Conservation (phyloP, 2,113 vertebrate genomes). For the Pachycephala philippinensis region DNA sequence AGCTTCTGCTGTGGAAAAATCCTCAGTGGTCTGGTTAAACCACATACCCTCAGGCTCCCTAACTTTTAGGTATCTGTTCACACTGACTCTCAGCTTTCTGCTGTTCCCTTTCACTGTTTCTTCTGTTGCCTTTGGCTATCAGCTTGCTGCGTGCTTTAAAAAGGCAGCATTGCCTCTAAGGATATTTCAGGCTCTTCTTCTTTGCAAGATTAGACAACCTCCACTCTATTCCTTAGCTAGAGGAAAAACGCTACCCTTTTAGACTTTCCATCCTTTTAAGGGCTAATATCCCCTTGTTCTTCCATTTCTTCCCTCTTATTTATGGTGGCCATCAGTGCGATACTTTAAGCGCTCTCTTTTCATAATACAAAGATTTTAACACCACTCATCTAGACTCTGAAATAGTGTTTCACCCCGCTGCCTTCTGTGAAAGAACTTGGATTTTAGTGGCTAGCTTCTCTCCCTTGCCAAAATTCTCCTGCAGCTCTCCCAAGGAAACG, state of each 20-base stretch:
- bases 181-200: conserved; percentile 18
- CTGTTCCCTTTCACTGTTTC: neutral
- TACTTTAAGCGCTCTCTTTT: neutral
- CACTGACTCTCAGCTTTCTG: neutral
- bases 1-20: neutral
- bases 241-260: neutral
- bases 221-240: neutral
- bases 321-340: neutral
- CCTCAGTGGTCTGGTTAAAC: conserved; percentile 48
- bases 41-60: conserved; percentile 1
- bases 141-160: neutral
- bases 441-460: neutral
- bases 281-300: neutral
- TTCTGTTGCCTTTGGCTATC: conserved; percentile 33
- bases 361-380: neutral
- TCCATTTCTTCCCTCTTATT: neutral
- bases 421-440: neutral
- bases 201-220: neutral
- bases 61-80: conserved; percentile 2
- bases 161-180: neutral
- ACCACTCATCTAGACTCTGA: neutral
- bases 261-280: neutral
- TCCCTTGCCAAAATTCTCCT: neutral
- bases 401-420: neutral
- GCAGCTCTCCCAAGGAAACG: neutral